Base-by-base conservation (phyloP, 2,888 invertebrate species). In the Blastobasis lacticolella region DNA sequence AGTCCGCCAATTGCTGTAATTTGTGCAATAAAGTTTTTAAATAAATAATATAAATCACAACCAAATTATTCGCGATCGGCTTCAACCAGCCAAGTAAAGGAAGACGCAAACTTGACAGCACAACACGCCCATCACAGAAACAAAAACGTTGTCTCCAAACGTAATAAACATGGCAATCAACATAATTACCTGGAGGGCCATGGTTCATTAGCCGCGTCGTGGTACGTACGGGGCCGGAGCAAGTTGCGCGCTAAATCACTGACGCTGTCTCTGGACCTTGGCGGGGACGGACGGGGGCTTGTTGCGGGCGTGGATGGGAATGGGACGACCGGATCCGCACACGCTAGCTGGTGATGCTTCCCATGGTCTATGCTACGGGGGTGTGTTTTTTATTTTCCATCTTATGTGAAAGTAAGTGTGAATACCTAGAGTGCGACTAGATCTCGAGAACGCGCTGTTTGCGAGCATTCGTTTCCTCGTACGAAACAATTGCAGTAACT, bases 221-320 rank as follows among this genome's bases (percentile, higher is more conserved):
- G 61, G 64, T 61, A 75, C 66, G 66, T 63, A 65, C 71, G 71
- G 71, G 77, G 78, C 81, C 62, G 69, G 82, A 69, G 77, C 81
- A 87, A 87, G 81, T 87, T 87, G 71, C 69, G 69, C 69, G 75
- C 83, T 87, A 86, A 86, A 86, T 86, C 86, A 85, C 78, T 67
- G 66, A 61, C 68, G 67, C 69, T 73, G 75, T 73, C 75, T 74
- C 73, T 66, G 76, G 78, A 80, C 79, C 81, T 52, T 49, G 42
- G 23, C 48, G 61, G 52, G 51, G 59, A 75, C 67, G 71, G 52
- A 81, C 71, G 71, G 66, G 52, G 0, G 4, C 5, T 0, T 36
- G 58, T 10, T 54, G 8, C 10, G 53, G 1, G 38, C 54, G 51
- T 45, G 0, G 0, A 49, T 54, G 60, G 42, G 5, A 46, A 38